Conservation (phyloP, 2,888 invertebrate genomes). For the Eupithecia pulchellata region DNA sequence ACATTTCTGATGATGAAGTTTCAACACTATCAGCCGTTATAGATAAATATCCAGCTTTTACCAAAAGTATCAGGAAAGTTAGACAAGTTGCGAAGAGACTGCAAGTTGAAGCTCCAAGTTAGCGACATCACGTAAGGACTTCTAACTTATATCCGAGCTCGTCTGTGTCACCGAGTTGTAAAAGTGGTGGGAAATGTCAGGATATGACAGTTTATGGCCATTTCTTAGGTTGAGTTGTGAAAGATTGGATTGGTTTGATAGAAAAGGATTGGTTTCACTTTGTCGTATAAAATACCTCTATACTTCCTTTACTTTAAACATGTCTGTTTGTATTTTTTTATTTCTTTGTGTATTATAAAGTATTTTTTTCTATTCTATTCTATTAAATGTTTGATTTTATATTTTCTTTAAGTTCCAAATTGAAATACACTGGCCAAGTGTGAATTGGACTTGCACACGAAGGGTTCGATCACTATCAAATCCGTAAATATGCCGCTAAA, state of each 20-base stretch:
- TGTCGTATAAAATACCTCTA: too few species aligned
- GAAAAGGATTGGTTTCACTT: background rate
- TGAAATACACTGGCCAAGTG: too few species aligned
- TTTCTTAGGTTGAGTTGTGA: background rate
- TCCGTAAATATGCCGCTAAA: too few species aligned
- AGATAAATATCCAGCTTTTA: background rate
- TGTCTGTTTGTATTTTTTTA: too few species aligned
- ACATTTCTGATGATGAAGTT: background rate
- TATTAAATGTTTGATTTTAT: too few species aligned
- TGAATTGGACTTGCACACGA: too few species aligned
- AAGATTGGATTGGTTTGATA: background rate
- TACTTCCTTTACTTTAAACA: too few species aligned
- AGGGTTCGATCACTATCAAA: too few species aligned
- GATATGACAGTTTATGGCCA: constrained; percentile 4
- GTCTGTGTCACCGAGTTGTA: constrained; percentile 8
- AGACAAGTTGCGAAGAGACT: constrained; percentile 15
- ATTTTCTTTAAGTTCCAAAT: background rate
- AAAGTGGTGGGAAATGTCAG: constrained; percentile 13
- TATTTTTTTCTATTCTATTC: too few species aligned
- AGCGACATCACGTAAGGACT: constrained; percentile 13
- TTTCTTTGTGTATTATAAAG: too few species aligned
- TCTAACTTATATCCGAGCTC: background rate
- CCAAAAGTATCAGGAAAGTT: constrained; percentile 6
- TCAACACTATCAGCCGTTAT: background rate
- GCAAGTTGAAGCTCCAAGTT: constrained; percentile 5